A percentile compares a stretch with the other conserved stretches of the same genome.
Conservation (phyloP, 2,797 vertebrate species). For the Sardinella longiceps region DNA sequence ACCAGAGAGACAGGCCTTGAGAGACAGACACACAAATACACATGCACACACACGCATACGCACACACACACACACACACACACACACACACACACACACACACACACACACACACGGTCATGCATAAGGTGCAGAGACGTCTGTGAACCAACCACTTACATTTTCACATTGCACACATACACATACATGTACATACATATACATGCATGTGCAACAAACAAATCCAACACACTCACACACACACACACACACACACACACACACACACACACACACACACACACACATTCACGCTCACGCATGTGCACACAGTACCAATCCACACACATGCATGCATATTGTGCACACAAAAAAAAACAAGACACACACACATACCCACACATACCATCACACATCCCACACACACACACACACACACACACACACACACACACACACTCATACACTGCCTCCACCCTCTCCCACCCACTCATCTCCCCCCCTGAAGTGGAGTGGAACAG, state of each 20-base stretch:
- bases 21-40: neutral
- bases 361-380: neutral
- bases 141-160: neutral
- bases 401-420: neutral
- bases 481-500: neutral
- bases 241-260: neutral
- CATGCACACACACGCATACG: neutral
- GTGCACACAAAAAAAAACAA: too few species aligned
- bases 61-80: neutral
- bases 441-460: neutral
- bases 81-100: constrained; percentile 23
- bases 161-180: neutral
- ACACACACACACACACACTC: neutral
- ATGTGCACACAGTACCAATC: neutral
- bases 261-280: constrained; percentile 22
- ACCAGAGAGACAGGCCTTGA: neutral
- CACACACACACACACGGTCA: constrained; percentile 9
- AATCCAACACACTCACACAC: neutral
- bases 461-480: neutral
- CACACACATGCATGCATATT: too few species aligned
- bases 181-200: neutral
- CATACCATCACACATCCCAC: neutral
- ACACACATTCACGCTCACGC: neutral
- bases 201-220: neutral
- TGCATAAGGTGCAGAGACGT: neutral